Evolutionary conservation across 2,797 vertebrate species (phyloP).

Genomic region (Todus mexicanus): DNA sequence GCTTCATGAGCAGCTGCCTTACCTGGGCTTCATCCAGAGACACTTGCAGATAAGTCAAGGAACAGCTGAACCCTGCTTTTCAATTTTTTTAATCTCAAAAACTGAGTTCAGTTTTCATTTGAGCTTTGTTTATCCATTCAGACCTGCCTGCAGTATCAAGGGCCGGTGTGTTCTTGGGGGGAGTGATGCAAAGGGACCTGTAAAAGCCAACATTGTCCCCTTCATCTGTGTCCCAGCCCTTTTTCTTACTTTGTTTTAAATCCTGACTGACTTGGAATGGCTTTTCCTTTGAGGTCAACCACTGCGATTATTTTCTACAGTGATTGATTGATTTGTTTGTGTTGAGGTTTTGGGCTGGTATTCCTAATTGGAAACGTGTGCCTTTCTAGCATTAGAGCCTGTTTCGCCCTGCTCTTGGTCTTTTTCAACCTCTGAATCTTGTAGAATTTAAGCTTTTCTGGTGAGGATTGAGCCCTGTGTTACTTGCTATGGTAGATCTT

Average conservation of each 20-base stretch:
- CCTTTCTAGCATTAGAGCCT: not conserved
- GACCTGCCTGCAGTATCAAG: not conserved
- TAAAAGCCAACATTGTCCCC: not conserved
- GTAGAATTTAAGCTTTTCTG: not conserved
- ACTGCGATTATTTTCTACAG: not conserved
- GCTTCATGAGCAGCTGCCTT: not conserved
- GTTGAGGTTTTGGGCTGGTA: not conserved
- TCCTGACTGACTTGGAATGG: not conserved
- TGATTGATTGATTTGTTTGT: not conserved
- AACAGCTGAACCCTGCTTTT: not conserved
- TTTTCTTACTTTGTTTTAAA: not conserved
- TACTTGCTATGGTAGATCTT: not conserved
- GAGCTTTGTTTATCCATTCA: not conserved
- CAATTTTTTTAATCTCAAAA: not conserved
- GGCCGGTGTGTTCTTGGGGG: not conserved
- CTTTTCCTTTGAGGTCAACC: not conserved
- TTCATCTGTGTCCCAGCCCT: not conserved
- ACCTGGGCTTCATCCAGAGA: not conserved
- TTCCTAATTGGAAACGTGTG: not conserved
- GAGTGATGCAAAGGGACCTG: not conserved
- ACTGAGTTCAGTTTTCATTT: not conserved
- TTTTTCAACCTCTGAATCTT: not conserved
- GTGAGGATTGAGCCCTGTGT: not conserved
- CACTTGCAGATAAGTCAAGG: not conserved
- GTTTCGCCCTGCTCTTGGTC: not conserved